phyloP scores from a whole-genome alignment of 1,140 invertebrate species.

The Condylostylus longicornis region DNA sequence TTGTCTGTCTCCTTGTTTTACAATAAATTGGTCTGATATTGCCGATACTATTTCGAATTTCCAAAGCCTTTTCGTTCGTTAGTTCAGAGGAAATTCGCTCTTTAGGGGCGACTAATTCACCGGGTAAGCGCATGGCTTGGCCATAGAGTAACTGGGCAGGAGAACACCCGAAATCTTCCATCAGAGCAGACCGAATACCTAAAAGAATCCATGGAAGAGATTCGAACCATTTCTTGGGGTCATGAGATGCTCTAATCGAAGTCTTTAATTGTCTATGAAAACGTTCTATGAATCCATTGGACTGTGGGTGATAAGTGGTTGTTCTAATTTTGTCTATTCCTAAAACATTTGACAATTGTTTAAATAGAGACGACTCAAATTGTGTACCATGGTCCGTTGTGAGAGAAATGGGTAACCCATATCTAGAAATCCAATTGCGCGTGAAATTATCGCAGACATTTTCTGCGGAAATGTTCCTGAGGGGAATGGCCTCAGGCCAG shows the following conservation, averaged over 20 bases:
- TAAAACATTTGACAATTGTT: constrained; percentile 5
- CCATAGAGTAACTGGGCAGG: constrained; percentile 26
- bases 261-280: constrained; percentile 31
- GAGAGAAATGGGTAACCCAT: constrained; percentile 16
- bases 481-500: constrained; percentile 33
- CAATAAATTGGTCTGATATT: too few relatives aligned
- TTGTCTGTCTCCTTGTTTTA: too few relatives aligned
- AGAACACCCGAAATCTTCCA: constrained; percentile 8
- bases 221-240: constrained; percentile 6
- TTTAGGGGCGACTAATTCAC: too few relatives aligned
- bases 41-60: too few relatives aligned
- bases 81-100: too few relatives aligned
- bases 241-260: constrained; percentile 13
- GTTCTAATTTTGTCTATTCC: constrained; percentile 18
- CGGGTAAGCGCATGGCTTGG: constrained; percentile 19
- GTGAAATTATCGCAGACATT: constrained; percentile 21
- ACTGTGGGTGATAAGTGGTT: constrained; percentile 27
- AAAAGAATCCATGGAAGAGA: constrained; percentile 14
- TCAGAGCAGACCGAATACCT: constrained; percentile 9
- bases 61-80: too few relatives aligned
- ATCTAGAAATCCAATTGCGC: constrained; percentile 19
- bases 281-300: constrained; percentile 25
- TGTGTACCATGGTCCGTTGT: constrained; percentile 23
- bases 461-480: constrained; percentile 24
- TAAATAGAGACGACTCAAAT: constrained; percentile 18